A percentile compares a stretch with the other conserved stretches of the same genome.
Conservation (phyloP, 2,113 vertebrate species). For the Thalassoma bifasciatum region DNA sequence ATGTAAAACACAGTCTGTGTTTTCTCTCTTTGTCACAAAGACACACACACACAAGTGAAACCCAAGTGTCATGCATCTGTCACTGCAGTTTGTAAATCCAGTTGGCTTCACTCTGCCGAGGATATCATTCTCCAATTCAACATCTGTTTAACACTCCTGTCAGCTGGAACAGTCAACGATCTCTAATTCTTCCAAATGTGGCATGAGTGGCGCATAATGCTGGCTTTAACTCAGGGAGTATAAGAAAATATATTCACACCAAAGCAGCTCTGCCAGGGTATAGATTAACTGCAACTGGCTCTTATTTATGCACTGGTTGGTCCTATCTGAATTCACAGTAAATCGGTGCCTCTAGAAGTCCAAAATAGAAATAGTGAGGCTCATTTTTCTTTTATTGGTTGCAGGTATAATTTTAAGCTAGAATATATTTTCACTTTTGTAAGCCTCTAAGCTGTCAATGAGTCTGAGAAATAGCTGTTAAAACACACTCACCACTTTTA, state of each 20-base stretch:
- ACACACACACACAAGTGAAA: slow-evolving; percentile 36
- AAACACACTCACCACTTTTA: slow-evolving; percentile 24
- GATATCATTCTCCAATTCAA: slow-evolving; percentile 68
- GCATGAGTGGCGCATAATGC: slow-evolving; percentile 57
- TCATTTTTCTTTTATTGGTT: slow-evolving; percentile 34
- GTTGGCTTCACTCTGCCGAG: slow-evolving; percentile 52
- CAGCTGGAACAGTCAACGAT: slow-evolving; percentile 69
- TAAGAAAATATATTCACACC: slow-evolving; percentile 31
- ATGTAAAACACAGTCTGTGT: slow-evolving; percentile 62
- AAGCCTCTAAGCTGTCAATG: slow-evolving; percentile 6
- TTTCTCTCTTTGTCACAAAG: slow-evolving; percentile 30
- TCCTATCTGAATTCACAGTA: slow-evolving; percentile 32
- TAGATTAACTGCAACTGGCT: slow-evolving; percentile 40
- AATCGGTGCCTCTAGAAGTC: slow-evolving; percentile 2
- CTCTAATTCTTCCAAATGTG: slow-evolving; percentile 67
- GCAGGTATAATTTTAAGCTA: slow-evolving; percentile 13
- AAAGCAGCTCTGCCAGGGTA: slow-evolving; percentile 38
- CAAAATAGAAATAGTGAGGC: slow-evolving; percentile 15
- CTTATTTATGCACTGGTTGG: slow-evolving; percentile 23
- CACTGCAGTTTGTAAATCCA: slow-evolving; percentile 55
- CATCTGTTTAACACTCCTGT: slow-evolving; percentile 77
- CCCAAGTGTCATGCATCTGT: slow-evolving; percentile 64
- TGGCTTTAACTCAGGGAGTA: slow-evolving; percentile 37
- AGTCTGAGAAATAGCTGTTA: slow-evolving; percentile 22
- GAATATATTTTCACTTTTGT: not conserved